A percentile compares a stretch with the other conserved stretches of the same genome.
Evolutionary conservation across 2,113 vertebrate genomes (phyloP).

Genomic region (Oreochromis spilurus): DNA sequence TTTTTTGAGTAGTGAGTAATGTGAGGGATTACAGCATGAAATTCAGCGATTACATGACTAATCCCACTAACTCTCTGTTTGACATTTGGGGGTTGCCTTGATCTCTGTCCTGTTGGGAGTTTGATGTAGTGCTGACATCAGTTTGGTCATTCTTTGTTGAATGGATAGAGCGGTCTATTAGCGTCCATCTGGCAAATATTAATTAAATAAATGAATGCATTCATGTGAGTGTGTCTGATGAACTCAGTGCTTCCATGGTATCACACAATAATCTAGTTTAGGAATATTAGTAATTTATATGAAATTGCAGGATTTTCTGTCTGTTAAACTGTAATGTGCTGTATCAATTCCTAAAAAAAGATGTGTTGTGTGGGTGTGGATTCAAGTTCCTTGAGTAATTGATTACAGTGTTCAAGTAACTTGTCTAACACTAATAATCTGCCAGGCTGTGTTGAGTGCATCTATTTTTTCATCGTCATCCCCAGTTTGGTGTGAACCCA

Average conservation of each 20-base stretch:
- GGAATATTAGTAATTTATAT: background rate
- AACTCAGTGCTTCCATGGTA: no score
- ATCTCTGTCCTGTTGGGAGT: background rate
- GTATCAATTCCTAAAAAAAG: background rate
- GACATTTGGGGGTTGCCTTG: background rate
- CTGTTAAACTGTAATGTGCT: background rate
- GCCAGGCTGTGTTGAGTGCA: background rate
- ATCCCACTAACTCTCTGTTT: background rate
- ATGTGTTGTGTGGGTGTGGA: background rate
- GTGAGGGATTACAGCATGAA: background rate
- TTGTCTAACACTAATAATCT: background rate
- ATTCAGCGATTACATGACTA: background rate
- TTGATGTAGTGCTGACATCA: background rate
- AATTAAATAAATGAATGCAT: background rate
- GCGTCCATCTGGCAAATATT: background rate
- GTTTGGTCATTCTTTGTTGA: background rate
- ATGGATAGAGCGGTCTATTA: background rate
- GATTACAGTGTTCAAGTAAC: background rate
- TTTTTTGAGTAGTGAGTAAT: background rate
- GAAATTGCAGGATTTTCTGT: background rate
- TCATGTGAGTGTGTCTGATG: background rate
- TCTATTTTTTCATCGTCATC: background rate
- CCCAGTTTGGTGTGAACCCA: background rate
- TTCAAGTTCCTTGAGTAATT: background rate
- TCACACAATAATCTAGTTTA: background rate